phyloP scores from a whole-genome alignment of 2,797 vertebrate genomes.

The Anabas testudineus region DNA sequence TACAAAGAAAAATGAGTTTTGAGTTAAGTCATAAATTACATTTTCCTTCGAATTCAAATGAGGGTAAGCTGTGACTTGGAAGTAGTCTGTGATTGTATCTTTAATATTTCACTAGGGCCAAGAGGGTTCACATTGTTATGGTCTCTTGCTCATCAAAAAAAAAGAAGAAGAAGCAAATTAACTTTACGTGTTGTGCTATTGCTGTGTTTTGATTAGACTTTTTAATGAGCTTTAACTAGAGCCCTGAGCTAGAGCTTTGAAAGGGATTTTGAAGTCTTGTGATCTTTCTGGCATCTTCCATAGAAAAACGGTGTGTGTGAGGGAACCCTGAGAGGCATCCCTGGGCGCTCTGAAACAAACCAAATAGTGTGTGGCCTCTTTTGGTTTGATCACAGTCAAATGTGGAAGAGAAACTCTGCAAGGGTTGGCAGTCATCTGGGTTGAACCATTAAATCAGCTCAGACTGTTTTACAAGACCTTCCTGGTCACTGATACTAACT shows the following conservation, averaged over 20 bases:
- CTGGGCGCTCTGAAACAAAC: constrained; percentile 30
- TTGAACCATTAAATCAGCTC: constrained; percentile 9
- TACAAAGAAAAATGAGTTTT: constrained; percentile 59
- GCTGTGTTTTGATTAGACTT: constrained; percentile 73
- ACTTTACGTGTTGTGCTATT: constrained; percentile 69
- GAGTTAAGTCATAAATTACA: constrained; percentile 71
- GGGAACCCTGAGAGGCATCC: constrained; percentile 37
- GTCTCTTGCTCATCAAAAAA: constrained; percentile 64
- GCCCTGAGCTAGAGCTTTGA: constrained; percentile 65
- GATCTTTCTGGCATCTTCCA: constrained; percentile 41
- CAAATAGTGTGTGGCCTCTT: constrained; percentile 13
- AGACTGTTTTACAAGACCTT: background rate
- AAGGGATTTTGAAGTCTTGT: constrained; percentile 51
- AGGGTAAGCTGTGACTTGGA: constrained; percentile 68
- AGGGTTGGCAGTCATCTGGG: background rate
- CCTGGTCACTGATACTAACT: background rate
- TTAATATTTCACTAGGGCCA: constrained; percentile 66
- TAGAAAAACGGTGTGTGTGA: constrained; percentile 40
- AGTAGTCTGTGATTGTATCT: constrained; percentile 62
- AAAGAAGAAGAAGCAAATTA: constrained; percentile 66
- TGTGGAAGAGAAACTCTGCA: constrained; percentile 13
- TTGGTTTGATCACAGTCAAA: constrained; percentile 36
- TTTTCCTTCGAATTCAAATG: constrained; percentile 73
- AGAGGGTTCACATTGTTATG: constrained; percentile 69
- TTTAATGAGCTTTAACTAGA: constrained; percentile 74